A percentile compares a stretch with the other conserved stretches of the same genome.
These are phyloP conservation scores for Notiomystis cincta DNA, from an alignment of 2,113 vertebrate genomes.

Conservation along the genomic window DNA sequence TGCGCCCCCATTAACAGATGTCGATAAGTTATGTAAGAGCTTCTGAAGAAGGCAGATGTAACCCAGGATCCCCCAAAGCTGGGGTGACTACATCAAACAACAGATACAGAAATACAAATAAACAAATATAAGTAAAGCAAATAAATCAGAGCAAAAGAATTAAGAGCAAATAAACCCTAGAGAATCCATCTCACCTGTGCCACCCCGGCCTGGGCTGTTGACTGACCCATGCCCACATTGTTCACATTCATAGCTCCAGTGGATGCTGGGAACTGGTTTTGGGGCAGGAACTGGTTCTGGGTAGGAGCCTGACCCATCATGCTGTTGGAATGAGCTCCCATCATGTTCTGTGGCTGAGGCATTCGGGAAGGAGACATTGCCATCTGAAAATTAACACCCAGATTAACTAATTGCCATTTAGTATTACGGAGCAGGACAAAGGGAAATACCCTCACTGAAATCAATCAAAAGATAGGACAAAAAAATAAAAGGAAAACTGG, in stretches of 20 bases:
- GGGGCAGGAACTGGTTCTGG: conserved; percentile 88
- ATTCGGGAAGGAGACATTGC: conserved; percentile 93
- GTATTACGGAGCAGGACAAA: neutral
- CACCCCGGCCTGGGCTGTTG: conserved; percentile 78
- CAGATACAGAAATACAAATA: neutral
- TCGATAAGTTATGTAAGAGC: neutral
- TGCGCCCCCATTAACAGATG: neutral
- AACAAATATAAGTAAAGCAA: neutral
- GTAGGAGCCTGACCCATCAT: conserved; percentile 83
- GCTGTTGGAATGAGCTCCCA: conserved; percentile 84
- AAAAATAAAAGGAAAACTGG: neutral
- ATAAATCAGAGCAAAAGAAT: neutral
- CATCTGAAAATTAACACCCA: conserved; percentile 78
- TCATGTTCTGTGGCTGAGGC: conserved; percentile 87
- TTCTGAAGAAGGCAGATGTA: neutral
- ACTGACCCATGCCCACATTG: conserved; percentile 80
- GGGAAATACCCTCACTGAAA: neutral
- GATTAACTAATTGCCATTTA: neutral
- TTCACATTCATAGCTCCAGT: conserved; percentile 86
- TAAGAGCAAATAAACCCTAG: neutral
- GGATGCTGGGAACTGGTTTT: conserved; percentile 83
- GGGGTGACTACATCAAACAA: neutral
- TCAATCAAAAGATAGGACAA: neutral
- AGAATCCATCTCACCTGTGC: conserved; percentile 79
- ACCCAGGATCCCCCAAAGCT: neutral